Conservation (phyloP, 30 jellyfish, hydroid and myxozoan species). For the Aurelia sp. region DNA sequence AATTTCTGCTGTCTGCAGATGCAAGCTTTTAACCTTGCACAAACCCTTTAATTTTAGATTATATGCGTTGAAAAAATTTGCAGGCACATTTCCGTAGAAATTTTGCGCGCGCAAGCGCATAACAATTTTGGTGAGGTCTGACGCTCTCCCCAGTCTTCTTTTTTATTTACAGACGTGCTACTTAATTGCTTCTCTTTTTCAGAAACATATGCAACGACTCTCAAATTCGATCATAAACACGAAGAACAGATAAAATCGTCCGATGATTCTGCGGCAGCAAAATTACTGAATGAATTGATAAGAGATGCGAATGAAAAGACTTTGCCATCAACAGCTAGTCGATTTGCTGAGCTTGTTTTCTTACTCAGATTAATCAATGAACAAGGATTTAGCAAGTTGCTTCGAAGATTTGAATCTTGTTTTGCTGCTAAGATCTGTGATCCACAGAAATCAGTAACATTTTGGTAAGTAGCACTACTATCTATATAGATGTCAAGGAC, state of each 20-base stretch:
- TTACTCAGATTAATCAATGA: slow-evolving; percentile 58
- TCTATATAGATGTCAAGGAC: too few relatives aligned
- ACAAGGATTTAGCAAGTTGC: slow-evolving; percentile 44
- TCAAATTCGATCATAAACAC: slow-evolving; percentile 76
- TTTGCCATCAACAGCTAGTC: slow-evolving; percentile 68
- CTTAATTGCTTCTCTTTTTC: background rate
- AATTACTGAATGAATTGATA: slow-evolving; percentile 59
- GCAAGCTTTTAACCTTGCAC: too few relatives aligned
- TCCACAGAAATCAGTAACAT: slow-evolving; percentile 2
- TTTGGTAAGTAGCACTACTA: slow-evolving; percentile 3
- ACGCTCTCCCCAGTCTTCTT: too few relatives aligned
- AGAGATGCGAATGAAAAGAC: slow-evolving; percentile 14
- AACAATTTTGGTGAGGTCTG: too few relatives aligned
- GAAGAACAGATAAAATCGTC: slow-evolving; percentile 42
- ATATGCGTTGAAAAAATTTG: too few relatives aligned
- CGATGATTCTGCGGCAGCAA: slow-evolving; percentile 25
- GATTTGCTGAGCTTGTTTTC: slow-evolving; percentile 75
- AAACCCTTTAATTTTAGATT: too few relatives aligned
- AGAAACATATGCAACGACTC: slow-evolving; percentile 75
- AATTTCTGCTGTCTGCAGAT: too few relatives aligned
- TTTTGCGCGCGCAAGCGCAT: too few relatives aligned
- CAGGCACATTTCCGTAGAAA: too few relatives aligned
- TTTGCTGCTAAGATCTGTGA: slow-evolving; percentile 18
- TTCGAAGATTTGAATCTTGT: slow-evolving; percentile 33
- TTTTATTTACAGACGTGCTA: too few relatives aligned